These are phyloP conservation scores for Sebastes schlegelii DNA, from an alignment of 2,113 vertebrate genomes.

Conservation along the genomic window DNA sequence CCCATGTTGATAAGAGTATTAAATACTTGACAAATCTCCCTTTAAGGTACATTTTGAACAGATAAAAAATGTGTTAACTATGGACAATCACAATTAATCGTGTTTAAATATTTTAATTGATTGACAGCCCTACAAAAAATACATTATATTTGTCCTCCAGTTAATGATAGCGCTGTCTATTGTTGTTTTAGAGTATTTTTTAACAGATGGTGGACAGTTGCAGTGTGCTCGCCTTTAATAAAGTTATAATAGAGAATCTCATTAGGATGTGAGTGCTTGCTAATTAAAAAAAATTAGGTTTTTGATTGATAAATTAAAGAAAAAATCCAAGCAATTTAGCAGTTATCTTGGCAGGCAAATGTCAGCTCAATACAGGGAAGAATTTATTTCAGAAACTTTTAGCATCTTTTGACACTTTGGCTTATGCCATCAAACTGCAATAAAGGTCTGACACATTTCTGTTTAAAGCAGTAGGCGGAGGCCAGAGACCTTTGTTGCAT, in stretches of 20 bases:
- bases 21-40: no score
- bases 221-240: not conserved
- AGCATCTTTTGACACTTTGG: not conserved
- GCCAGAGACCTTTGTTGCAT: not conserved
- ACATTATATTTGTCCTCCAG: not conserved
- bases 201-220: conserved; percentile 24
- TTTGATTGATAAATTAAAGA: no score
- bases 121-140: not conserved
- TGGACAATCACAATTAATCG: no score
- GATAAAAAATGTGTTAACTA: no score
- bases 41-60: no score
- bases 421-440: not conserved
- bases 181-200: conserved; percentile 17
- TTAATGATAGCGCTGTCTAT: not conserved
- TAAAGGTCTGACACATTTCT: not conserved
- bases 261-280: conserved; percentile 5
- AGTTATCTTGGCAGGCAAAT: not conserved
- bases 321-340: not conserved
- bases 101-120: no score
- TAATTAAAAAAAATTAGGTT: not conserved
- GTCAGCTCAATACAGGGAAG: not conserved
- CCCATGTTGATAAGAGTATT: no score
- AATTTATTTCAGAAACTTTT: not conserved
- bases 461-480: not conserved
- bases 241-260: conserved; percentile 17